Evolutionary conservation across 1,140 invertebrate genomes (phyloP), one percentile per base, ranked within the genome.

Genomic region (Oedothorax gibbosus): DNA sequence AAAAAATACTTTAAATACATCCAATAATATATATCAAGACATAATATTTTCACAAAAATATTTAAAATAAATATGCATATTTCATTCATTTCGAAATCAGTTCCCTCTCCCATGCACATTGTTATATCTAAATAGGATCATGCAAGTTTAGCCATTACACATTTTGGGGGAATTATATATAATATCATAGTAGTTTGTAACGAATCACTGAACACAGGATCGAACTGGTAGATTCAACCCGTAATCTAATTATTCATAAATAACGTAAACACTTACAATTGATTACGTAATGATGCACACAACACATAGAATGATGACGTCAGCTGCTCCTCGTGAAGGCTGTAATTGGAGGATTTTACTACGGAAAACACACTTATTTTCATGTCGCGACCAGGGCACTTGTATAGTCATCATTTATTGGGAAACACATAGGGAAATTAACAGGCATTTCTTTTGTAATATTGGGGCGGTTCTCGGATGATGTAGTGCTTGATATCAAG

Each of bases 241-340:
- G 81, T 84, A 84, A 68, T 75, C 57, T 84, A 65, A 75, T 75
- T 68, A 84, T 75, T 68, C 50, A 53, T 49, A 56, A 79, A 84
- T 11, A 66, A 81, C 51, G 50, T 54, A 21, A 84, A 84, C 81
- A 76, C 71, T 18, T 50, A 84, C 15, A 84, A 76, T 66, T 49
- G 35, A 73, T 81, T 73, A 81, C 50, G 62, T 71, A 68, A 73
- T 65, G 62, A 84, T 84, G 66, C 57, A 84, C 72, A 84, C 51
- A 84, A 84, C 50, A 84, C 62, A 62, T 76, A 76, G 78, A 54
- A 71, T 75, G 56, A 73, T 35, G 54, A 68, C 60, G 68, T 66
- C 71, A 84, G 81, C 81, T 84, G 81, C 81, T 75, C 51, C 81
- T 6, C 53, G 81, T 84, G 81, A 75, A 64, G 81, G 81, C 81